Evolutionary conservation across 2,113 vertebrate species (phyloP), one percentile per base, ranked within the genome.

Genomic region (Heloderma charlesbogerti): DNA sequence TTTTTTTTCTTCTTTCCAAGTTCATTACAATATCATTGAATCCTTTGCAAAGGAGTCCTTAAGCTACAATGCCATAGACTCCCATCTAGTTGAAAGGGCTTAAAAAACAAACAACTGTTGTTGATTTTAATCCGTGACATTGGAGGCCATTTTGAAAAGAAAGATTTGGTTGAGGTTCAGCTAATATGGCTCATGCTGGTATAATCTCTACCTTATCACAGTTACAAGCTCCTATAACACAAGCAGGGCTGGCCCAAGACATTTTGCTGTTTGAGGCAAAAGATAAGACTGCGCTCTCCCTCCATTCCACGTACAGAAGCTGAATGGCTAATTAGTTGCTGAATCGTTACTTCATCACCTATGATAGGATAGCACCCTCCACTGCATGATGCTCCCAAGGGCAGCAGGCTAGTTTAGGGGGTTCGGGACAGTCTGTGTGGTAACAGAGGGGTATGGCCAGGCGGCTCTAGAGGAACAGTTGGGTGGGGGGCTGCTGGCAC

Each of bases 191-290:
- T 95, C 88, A 79, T 86, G 93, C 93, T 93, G 95, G 92, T 93
- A 95, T 95, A 96, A 96, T 92, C 84, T 75, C 92, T 92, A 94
- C 93, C 93, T 91, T 92, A 95, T 96, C 94, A 95, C 91, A 90
- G 72, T 94, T 95, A 96, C 84, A 96, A 95, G 91, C 94, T 94
- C 93, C 93, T 92, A 92, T 92, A 96, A 95, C 89, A 94, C 81
- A 94, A 92, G 60, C 20, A 63, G 0, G 60, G 60, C 60, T 63
- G 60, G 60, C 60, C 51, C 60, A 22, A 63, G 60, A 60, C 12
- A 60, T 60, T 60, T 60, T 60, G 57, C 12, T 60, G 57, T 13
- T 13, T 13, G 2, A 10, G 54, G 54, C 54, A 60, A 60, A 60
- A 3, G 60, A 20, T 12, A 12, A 51, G 48, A 51, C n/a, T 51